Percentiles rank a stretch among this genome's conserved stretches.
phyloP scores from a whole-genome alignment of 2,113 vertebrate genomes.

The Cisticola juncidis region DNA sequence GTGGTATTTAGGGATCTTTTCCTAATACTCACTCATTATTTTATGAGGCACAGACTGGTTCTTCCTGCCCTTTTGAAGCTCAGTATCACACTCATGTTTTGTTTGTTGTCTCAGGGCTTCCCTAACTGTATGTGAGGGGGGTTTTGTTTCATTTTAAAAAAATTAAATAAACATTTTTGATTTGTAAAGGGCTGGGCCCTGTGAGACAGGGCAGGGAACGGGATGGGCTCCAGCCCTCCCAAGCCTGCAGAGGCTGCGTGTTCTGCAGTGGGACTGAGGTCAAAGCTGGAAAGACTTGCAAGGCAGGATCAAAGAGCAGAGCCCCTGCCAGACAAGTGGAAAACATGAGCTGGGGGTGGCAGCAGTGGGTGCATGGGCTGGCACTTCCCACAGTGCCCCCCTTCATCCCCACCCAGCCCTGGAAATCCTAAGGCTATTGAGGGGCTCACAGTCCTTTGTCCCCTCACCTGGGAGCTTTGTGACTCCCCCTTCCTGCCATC shows the following conservation, averaged over 20 bases:
- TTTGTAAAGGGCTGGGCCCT: not conserved
- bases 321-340: not conserved
- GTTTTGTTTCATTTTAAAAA: not conserved
- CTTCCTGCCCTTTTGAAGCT: slow-evolving; percentile 26
- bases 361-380: rapidly evolving
- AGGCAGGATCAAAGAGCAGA: not conserved
- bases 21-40: slow-evolving; percentile 35
- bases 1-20: slow-evolving; percentile 47
- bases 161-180: slow-evolving; percentile 24
- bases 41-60: slow-evolving; percentile 13
- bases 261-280: not conserved
- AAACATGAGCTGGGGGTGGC: not conserved
- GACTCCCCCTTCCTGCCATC: not conserved
- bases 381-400: not conserved
- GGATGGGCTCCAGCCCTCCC: slow-evolving; percentile 2
- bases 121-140: not conserved
- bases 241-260: not conserved
- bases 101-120: slow-evolving; percentile 45
- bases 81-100: not conserved
- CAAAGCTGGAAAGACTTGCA: slow-evolving; percentile 40
- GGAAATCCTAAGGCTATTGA: not conserved
- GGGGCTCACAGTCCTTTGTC: not conserved
- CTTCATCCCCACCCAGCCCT: not conserved
- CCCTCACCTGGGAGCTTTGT: not conserved
- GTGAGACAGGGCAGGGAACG: not conserved